Base-by-base conservation (phyloP, 2,888 invertebrate species). In the Drosophila multiciliata region DNA sequence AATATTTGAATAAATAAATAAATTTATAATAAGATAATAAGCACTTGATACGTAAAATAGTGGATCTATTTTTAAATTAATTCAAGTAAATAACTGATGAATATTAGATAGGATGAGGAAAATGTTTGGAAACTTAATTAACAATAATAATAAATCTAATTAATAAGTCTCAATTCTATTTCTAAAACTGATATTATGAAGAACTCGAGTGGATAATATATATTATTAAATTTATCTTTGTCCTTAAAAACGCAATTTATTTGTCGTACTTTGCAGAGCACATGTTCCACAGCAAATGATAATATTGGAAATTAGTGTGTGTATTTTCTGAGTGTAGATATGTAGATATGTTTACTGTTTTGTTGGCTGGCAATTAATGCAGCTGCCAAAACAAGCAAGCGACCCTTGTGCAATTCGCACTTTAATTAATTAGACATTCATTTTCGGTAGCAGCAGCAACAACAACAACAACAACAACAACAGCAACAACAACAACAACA, bases 401-500 rank as follows among this genome's bases (percentile, higher is more conserved):
- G 76, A 78, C 60, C 66, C 72, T 50, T 62, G 72, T 72, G 81
- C 82, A 84, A 77, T 89, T 89, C 77, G 89, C 88, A 86, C 86
- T 87, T 87, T 83, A 87, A 87, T 87, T 87, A 89, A 87, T 87
- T 89, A 87, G 90, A 88, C 88, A 89, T 88, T 87, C 81, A 87
- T 89, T 86, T 87, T 82, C 75, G 77, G 61, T 61, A 69, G 29
- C 26, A 63, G 12, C 67, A 70, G 40, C 57, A 48, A n/a, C 60
- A 57, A 33, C 49, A 49, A 33, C 57, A 48, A 17, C 20, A 50
- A n/a, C 23, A 17, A 8, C 36, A 49, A 42, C 42, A 62, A 53
- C 67, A 48, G 64, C 58, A 64, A 66, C 71, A 49, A 33, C 57
- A 48, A 17, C 20, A 50, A n/a, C 23, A 17, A 8, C 36, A 49